These are phyloP conservation scores for Acronicta leporina DNA, from an alignment of 2,888 invertebrate genomes.

Conservation along the genomic window DNA sequence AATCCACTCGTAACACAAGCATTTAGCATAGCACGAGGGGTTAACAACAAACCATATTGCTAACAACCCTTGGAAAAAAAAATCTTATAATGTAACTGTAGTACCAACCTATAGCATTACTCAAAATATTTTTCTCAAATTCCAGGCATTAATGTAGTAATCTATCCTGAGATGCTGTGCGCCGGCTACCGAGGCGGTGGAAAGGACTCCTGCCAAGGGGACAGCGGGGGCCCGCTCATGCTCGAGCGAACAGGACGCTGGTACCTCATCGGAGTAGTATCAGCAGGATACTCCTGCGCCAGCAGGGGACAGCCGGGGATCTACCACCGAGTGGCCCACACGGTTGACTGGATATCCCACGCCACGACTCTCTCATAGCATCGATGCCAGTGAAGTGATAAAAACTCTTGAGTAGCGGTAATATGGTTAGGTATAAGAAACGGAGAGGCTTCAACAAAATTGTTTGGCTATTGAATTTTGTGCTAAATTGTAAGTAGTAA, in stretches of 20 bases:
- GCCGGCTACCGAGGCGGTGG: conserved; percentile 97
- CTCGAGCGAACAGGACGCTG: conserved; percentile 95
- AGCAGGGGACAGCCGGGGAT: conserved; percentile 98
- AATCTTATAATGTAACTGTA: too few species aligned
- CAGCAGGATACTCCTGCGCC: conserved; percentile 98
- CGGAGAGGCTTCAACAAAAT: conserved; percentile 16
- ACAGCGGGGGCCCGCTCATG: conserved; percentile 97
- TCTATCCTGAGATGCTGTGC: conserved; percentile 98
- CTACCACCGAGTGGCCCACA: conserved; percentile 97
- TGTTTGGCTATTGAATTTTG: conserved; percentile 26
- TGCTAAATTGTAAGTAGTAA: conserved; percentile 27
- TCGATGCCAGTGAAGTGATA: conserved; percentile 26
- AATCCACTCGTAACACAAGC: too few species aligned
- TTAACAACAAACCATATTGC: too few species aligned
- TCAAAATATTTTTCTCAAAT: conserved; percentile 15
- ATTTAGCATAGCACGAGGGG: too few species aligned
- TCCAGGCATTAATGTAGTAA: conserved; percentile 95
- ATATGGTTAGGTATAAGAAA: conserved; percentile 27
- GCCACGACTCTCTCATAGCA: conserved; percentile 85
- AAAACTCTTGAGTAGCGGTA: conserved; percentile 28
- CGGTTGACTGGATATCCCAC: conserved; percentile 97
- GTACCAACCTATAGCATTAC: too few species aligned
- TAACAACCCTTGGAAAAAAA: too few species aligned
- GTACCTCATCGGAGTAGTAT: conserved; percentile 97
- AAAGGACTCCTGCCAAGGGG: conserved; percentile 94